These are phyloP conservation scores for Ceyx erithaca DNA, from an alignment of 2,797 vertebrate genomes.

Conservation along the genomic window DNA sequence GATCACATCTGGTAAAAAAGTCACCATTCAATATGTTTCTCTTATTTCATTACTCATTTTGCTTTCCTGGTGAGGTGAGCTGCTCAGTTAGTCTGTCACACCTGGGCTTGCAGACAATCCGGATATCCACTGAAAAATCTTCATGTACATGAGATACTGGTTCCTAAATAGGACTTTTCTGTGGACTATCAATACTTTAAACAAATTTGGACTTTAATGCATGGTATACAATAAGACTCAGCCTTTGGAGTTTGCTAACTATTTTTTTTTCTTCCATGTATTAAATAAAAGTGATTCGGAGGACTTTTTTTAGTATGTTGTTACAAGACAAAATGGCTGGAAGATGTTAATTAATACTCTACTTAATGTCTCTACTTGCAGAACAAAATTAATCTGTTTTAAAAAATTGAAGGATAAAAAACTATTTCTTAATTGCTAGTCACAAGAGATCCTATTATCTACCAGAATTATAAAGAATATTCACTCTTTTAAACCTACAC, in stretches of 20 bases:
- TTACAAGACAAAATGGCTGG: not conserved
- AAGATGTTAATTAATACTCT: not conserved
- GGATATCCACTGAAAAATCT: not conserved
- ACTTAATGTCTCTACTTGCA: not conserved
- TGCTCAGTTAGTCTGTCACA: not conserved
- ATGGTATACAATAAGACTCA: not conserved
- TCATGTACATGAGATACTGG: not conserved
- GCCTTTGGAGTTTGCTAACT: not conserved
- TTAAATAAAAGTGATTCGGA: not conserved
- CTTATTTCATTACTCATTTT: not conserved
- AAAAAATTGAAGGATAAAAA: not conserved
- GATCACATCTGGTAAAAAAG: not conserved
- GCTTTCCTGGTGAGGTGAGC: not conserved
- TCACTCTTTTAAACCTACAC: not conserved
- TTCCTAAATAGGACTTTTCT: constrained; percentile 14
- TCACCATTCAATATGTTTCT: not conserved
- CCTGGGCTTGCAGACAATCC: not conserved
- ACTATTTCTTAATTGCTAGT: not conserved
- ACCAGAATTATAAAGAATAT: not conserved
- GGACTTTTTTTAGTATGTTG: not conserved
- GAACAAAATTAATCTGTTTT: not conserved
- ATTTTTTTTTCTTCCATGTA: not conserved
- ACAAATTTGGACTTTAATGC: not conserved
- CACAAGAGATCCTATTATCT: not conserved
- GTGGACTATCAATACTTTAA: not conserved